A percentile compares a stretch with the other conserved stretches of the same genome.
These are phyloP conservation scores for Dicyrtoma fusca DNA, from an alignment of 2,888 invertebrate genomes.

Conservation along the genomic window DNA sequence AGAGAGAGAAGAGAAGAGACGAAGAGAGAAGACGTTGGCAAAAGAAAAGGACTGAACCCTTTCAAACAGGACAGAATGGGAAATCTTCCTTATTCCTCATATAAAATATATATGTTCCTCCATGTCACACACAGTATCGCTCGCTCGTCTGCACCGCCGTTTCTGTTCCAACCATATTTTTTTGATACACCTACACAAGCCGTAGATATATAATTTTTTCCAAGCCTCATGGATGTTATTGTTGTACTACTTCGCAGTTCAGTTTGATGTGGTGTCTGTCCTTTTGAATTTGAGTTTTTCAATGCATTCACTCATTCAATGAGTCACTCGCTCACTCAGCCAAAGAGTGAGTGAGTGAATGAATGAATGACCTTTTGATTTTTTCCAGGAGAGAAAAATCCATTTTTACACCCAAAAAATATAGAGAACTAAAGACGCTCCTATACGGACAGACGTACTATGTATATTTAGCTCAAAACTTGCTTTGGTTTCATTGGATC, in stretches of 20 bases:
- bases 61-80: constrained; percentile 25
- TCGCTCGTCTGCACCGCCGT: too few species aligned
- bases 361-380: constrained; percentile 41
- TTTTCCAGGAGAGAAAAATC: constrained; percentile 38
- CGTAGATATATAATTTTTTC: constrained; percentile 17
- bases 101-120: constrained; percentile 3
- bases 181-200: too few species aligned
- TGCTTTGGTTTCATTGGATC: too few species aligned
- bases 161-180: too few species aligned
- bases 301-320: constrained; percentile 39
- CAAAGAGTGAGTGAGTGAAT: constrained; percentile 29
- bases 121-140: background rate
- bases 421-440: constrained; percentile 6
- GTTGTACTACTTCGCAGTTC: constrained; percentile 38
- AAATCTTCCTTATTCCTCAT: constrained; percentile 22
- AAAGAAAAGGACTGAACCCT: constrained; percentile 35
- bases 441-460: background rate
- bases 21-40: background rate
- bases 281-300: constrained; percentile 40
- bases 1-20: constrained; percentile 1
- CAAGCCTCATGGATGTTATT: constrained; percentile 37
- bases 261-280: constrained; percentile 40
- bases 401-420: constrained; percentile 37
- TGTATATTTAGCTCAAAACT: background rate
- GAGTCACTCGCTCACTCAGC: constrained; percentile 36